These are phyloP conservation scores for Okapia johnstoni DNA, from an alignment of 2,113 vertebrate genomes.

Conservation along the genomic window DNA sequence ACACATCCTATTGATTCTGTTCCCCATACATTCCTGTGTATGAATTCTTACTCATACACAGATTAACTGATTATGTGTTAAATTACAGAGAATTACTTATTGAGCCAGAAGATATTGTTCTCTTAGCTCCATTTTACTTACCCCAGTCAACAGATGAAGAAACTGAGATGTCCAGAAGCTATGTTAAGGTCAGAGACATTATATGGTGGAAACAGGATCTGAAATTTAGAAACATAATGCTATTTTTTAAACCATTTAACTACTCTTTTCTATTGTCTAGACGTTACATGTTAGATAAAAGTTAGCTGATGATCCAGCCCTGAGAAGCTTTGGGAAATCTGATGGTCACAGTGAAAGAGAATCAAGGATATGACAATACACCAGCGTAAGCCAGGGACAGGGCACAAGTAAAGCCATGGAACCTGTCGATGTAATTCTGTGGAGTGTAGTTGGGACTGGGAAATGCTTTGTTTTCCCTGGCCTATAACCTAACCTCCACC, in stretches of 20 bases:
- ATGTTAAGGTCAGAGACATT: not conserved
- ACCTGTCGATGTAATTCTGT: not conserved
- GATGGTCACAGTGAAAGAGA: not conserved
- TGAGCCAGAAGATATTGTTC: not conserved
- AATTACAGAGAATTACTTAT: not conserved
- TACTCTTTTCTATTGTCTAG: not conserved
- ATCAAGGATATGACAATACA: not conserved
- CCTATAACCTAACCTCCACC: not conserved
- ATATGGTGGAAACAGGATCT: not conserved
- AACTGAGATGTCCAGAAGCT: not conserved
- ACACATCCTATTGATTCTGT: not conserved
- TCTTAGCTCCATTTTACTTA: not conserved
- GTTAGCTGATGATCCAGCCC: not conserved
- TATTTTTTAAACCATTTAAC: not conserved
- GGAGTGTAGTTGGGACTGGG: not conserved
- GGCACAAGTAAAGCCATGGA: not conserved
- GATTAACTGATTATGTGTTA: not conserved
- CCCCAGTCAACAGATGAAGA: not conserved
- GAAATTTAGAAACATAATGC: not conserved
- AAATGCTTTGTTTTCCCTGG: not conserved
- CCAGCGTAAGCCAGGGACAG: rapidly evolving
- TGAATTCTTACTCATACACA: not conserved
- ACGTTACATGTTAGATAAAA: not conserved
- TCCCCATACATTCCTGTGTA: not conserved
- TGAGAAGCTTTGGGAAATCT: not conserved